Conservation (phyloP, 1,140 invertebrate species). For the Saccostrea glomerata region DNA sequence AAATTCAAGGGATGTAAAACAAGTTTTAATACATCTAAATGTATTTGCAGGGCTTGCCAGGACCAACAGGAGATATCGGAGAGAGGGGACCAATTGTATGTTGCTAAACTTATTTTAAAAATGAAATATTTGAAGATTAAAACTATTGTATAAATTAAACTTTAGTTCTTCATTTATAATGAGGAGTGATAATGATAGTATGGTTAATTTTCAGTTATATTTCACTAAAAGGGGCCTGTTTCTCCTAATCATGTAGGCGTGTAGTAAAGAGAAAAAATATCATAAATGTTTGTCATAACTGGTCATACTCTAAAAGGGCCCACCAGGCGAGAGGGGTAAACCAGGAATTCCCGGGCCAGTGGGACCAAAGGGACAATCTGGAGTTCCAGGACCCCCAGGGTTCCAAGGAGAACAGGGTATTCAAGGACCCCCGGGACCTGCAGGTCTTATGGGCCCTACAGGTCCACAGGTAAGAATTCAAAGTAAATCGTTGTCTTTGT, state of each 20-base stretch:
- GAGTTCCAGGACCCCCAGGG: slow-evolving; percentile 70
- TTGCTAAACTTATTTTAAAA: not conserved
- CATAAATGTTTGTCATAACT: too few species aligned
- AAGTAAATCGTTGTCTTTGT: slow-evolving; percentile 37
- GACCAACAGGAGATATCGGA: slow-evolving; percentile 62
- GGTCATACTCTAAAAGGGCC: slow-evolving; percentile 63
- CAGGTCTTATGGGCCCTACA: slow-evolving; percentile 66
- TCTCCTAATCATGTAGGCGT: too few species aligned
- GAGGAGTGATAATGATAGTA: too few species aligned
- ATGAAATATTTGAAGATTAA: too few species aligned
- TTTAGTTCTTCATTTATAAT: too few species aligned
- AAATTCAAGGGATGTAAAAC: not conserved
- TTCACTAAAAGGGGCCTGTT: too few species aligned
- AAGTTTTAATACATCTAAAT: not conserved
- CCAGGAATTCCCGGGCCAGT: slow-evolving; percentile 84
- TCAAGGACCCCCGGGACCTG: slow-evolving; percentile 70
- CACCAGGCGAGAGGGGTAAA: slow-evolving; percentile 75
- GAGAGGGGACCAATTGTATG: slow-evolving; percentile 63
- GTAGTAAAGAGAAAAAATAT: too few species aligned
- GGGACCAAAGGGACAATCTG: slow-evolving; percentile 84
- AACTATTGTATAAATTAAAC: not conserved
- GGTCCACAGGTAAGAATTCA: slow-evolving; percentile 64
- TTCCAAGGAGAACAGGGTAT: slow-evolving; percentile 74
- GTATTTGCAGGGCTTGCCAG: slow-evolving; percentile 47
- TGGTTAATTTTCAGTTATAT: too few species aligned